Percentiles rank a stretch among this genome's conserved stretches.
These are phyloP conservation scores for Gulo gulo DNA, from an alignment of 2,113 vertebrate genomes.

Conservation along the genomic window DNA sequence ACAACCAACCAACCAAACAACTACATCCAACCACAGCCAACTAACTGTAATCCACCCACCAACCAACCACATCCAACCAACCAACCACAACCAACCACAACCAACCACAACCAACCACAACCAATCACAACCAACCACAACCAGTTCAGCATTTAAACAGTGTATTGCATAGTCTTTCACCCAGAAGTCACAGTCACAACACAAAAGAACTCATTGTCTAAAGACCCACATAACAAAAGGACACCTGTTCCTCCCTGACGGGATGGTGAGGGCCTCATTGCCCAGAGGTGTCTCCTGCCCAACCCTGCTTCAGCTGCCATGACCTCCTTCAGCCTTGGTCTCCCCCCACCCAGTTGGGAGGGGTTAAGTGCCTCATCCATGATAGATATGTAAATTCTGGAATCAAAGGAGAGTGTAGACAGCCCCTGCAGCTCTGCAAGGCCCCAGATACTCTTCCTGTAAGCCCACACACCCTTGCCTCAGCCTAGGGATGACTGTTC, in stretches of 20 bases:
- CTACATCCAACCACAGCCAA: background rate
- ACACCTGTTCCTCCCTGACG: background rate
- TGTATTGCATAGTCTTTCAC: background rate
- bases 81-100: too few species aligned
- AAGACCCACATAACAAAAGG: background rate
- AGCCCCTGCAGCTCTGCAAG: background rate
- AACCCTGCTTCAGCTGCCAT: rapidly evolving
- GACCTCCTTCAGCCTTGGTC: background rate
- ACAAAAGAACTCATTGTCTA: background rate
- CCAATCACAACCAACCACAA: background rate
- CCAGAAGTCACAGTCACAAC: background rate
- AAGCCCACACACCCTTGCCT: background rate
- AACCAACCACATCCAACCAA: too few species aligned
- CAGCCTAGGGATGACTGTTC: background rate
- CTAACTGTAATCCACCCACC: too few species aligned
- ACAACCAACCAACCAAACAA: too few species aligned
- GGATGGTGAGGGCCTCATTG: background rate
- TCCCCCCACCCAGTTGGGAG: background rate
- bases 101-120: too few species aligned
- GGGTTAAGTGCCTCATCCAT: background rate
- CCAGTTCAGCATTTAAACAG: background rate
- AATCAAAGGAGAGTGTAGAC: background rate
- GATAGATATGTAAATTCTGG: background rate
- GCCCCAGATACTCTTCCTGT: background rate
- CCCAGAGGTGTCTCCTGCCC: too few species aligned